Percentiles rank a stretch among this genome's conserved stretches.
Conservation (phyloP, 2,888 invertebrate species). For the Drosophila borealis region DNA sequence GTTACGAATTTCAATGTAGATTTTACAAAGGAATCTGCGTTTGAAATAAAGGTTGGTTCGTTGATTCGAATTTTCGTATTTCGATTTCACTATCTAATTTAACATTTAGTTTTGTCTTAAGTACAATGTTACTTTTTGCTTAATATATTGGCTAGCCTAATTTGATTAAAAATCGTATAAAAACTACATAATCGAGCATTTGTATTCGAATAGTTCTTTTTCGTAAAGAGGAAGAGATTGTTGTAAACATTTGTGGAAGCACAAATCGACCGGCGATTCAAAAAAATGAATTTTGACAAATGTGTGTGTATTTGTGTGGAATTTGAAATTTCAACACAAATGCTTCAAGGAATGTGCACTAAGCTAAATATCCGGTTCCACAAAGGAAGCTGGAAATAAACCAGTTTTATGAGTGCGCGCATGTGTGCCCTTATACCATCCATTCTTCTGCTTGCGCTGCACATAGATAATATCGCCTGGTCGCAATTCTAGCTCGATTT, state of each 20-base stretch:
- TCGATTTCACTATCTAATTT: constrained; percentile 45
- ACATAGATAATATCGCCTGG: constrained; percentile 96
- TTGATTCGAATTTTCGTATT: constrained; percentile 38
- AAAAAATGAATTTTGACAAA: constrained; percentile 44
- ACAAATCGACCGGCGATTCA: constrained; percentile 69
- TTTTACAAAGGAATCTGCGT: constrained; percentile 36
- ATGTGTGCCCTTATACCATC: constrained; percentile 97
- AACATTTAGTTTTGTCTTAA: constrained; percentile 28
- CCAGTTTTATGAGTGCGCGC: constrained; percentile 96
- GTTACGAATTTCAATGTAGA: constrained; percentile 17
- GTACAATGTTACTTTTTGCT: constrained; percentile 48
- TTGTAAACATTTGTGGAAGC: constrained; percentile 55
- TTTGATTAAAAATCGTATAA: constrained; percentile 66
- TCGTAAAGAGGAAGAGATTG: constrained; percentile 51
- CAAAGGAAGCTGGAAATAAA: constrained; percentile 97
- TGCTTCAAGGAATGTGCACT: constrained; percentile 18
- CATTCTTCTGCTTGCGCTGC: constrained; percentile 96
- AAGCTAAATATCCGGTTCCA: constrained; percentile 87
- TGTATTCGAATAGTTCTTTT: constrained; percentile 57
- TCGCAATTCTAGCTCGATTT: constrained; percentile 95
- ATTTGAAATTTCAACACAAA: constrained; percentile 41
- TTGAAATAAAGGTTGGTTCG: constrained; percentile 25
- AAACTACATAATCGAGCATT: constrained; percentile 53
- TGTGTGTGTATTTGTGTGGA: constrained; percentile 10
- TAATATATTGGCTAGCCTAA: constrained; percentile 37